A percentile compares a stretch with the other conserved stretches of the same genome.
Conservation (phyloP, 2,797 vertebrate species). For the Microhierax caerulescens region DNA sequence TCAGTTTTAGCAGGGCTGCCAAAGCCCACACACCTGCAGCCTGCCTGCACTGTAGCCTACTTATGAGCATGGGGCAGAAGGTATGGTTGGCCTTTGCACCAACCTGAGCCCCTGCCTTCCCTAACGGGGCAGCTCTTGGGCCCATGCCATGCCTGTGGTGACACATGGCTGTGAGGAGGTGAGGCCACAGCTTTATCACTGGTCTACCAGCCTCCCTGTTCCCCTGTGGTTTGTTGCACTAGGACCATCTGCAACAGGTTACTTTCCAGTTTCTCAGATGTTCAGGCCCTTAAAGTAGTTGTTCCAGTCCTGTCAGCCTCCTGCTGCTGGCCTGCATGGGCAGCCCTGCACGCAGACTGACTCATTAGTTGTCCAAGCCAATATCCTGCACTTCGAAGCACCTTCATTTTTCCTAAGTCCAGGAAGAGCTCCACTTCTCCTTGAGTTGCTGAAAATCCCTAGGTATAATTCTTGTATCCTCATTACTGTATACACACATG, state of each 20-base stretch:
- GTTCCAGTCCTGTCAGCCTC: background rate
- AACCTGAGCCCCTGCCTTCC: background rate
- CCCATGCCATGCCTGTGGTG: background rate
- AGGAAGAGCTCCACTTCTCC: background rate
- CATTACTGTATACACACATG: fast-evolving
- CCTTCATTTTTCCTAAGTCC: background rate
- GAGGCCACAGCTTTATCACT: background rate
- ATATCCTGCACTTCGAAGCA: background rate
- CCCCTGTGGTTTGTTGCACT: background rate
- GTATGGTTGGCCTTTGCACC: fast-evolving
- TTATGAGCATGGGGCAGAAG: background rate
- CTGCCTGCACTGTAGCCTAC: too few relatives aligned
- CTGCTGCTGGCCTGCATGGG: fast-evolving
- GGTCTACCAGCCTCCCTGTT: background rate
- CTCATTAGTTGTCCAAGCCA: background rate
- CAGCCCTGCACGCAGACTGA: background rate
- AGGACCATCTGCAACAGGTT: background rate
- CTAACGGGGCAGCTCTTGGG: background rate
- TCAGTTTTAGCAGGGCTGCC: background rate
- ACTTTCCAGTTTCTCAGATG: background rate
- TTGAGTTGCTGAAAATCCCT: background rate
- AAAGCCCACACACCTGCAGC: background rate
- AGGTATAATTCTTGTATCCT: background rate
- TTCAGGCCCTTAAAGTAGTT: background rate
- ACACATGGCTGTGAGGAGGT: background rate